Percentiles rank a stretch among this genome's conserved stretches.
These are phyloP conservation scores for Bradypodion pumilum DNA, from an alignment of 2,797 vertebrate genomes.

Conservation along the genomic window DNA sequence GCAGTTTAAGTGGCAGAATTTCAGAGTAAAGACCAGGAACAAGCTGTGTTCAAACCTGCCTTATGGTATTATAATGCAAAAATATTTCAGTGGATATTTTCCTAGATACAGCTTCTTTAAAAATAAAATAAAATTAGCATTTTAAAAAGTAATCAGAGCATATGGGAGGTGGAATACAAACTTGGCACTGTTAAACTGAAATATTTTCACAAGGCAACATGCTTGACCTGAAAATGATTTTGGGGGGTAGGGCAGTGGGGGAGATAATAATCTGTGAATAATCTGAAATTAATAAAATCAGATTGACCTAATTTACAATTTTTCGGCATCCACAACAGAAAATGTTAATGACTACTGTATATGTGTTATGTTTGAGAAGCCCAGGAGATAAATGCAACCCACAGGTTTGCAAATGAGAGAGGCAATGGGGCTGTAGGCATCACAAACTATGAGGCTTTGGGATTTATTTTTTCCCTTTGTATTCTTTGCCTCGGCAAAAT, in stretches of 20 bases:
- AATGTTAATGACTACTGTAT: not conserved
- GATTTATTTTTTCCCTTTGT: not conserved
- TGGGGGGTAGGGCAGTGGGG: not conserved
- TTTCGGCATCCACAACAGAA: not conserved
- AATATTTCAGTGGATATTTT: not conserved
- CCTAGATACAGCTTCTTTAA: not conserved
- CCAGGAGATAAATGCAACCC: conserved; percentile 5
- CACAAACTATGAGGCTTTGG: not conserved
- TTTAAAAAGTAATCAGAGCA: not conserved
- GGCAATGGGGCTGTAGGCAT: fast-evolving
- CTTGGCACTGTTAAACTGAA: conserved; percentile 5
- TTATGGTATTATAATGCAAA: not conserved
- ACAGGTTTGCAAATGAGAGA: conserved; percentile 15
- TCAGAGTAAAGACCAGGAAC: not conserved
- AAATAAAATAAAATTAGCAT: conserved; percentile 17
- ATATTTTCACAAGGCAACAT: not conserved
- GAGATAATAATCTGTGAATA: not conserved
- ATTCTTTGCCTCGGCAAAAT: not conserved
- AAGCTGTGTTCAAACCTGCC: conserved; percentile 8
- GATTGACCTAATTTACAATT: not conserved
- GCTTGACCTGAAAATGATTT: not conserved
- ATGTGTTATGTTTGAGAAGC: not conserved
- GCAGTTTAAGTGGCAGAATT: conserved; percentile 9
- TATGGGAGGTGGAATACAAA: not conserved
- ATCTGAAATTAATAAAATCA: not conserved